Evolutionary conservation across 2,113 vertebrate genomes (phyloP).

Genomic region (Pteropus alecto): DNA sequence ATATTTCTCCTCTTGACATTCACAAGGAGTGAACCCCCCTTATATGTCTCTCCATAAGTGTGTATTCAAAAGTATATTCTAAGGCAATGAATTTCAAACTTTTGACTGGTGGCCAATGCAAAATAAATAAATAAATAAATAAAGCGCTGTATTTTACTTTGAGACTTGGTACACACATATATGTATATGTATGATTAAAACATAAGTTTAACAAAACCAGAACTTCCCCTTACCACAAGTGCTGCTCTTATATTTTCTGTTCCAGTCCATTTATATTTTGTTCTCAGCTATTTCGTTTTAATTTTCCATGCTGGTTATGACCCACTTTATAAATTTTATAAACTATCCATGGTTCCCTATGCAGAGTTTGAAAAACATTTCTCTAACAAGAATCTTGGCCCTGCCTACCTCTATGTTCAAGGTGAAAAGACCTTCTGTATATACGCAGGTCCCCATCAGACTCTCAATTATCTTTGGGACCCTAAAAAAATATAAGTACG

Average conservation of each 20-base stretch:
- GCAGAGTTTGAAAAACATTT: background rate
- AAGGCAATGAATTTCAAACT: background rate
- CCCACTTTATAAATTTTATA: slow-evolving; percentile 22
- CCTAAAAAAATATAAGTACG: background rate
- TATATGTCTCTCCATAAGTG: background rate
- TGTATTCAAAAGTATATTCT: background rate
- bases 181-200: background rate
- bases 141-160: background rate
- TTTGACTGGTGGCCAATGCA: background rate
- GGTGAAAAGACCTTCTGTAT: background rate
- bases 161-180: background rate
- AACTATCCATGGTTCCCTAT: background rate
- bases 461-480: background rate
- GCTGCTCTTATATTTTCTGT: background rate
- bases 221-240: background rate
- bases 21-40: background rate
- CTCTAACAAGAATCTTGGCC: background rate
- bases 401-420: background rate
- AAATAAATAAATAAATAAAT: too few relatives aligned
- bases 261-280: background rate
- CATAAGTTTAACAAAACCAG: background rate
- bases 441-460: background rate
- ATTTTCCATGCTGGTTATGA: background rate
- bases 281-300: background rate
- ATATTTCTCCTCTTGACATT: background rate